Evolutionary conservation across 2,797 vertebrate species (phyloP).

Genomic region (Rallus crepitans): DNA sequence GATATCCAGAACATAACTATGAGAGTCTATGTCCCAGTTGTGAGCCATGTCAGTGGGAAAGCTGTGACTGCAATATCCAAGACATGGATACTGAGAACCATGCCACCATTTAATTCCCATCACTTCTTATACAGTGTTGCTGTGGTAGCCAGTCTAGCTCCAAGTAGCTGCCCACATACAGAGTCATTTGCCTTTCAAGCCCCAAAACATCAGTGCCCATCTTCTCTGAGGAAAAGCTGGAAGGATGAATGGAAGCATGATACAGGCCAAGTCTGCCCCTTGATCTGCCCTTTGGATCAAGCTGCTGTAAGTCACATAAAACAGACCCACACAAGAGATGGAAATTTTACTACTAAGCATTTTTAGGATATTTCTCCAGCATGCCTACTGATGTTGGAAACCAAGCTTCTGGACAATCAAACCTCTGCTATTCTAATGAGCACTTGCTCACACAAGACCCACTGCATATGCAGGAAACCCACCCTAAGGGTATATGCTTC

Average conservation of each 20-base stretch:
- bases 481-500: background rate
- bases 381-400: background rate
- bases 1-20: background rate
- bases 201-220: background rate
- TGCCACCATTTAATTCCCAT: fast-evolving
- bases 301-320: background rate
- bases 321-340: background rate
- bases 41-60: background rate
- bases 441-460: background rate
- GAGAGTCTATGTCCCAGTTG: background rate
- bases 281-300: background rate
- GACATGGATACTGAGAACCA: background rate
- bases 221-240: background rate
- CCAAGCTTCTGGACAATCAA: background rate
- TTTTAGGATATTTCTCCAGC: background rate
- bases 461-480: background rate
- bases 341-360: background rate
- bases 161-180: background rate
- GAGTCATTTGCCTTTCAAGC: background rate
- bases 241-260: background rate
- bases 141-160: background rate
- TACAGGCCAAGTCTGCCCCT: background rate
- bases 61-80: background rate
- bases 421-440: background rate
- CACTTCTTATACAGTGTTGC: background rate